Evolutionary conservation across 2,888 invertebrate genomes (phyloP).

Genomic region (Cephus runcator): DNA sequence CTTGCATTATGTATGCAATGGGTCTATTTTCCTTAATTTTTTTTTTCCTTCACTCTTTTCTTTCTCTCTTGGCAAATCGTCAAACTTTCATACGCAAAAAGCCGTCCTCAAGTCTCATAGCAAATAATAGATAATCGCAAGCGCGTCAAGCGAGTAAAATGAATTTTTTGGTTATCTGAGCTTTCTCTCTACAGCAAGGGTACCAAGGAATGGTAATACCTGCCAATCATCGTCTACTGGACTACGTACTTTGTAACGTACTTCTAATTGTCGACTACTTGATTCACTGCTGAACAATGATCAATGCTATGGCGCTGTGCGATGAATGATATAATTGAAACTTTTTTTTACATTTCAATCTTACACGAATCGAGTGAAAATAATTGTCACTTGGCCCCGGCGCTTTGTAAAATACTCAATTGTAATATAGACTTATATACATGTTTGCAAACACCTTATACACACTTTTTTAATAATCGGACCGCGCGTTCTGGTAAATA

Average conservation of each 20-base stretch:
- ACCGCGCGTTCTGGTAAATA: background rate
- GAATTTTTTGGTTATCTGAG: background rate
- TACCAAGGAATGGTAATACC: background rate
- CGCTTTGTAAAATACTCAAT: background rate
- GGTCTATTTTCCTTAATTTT: background rate
- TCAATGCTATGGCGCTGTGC: background rate
- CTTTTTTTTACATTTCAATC: background rate
- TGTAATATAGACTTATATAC: background rate
- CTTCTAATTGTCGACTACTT: background rate
- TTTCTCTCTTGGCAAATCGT: background rate
- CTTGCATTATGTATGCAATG: background rate
- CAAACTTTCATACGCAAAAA: background rate
- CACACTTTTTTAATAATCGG: background rate
- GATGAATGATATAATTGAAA: background rate
- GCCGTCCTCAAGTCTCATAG: background rate
- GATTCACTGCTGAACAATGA: background rate
- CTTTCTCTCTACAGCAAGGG: background rate
- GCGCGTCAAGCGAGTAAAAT: background rate
- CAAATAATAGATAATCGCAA: background rate
- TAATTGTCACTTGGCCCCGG: background rate
- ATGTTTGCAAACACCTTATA: background rate
- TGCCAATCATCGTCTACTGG: background rate
- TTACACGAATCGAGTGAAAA: background rate
- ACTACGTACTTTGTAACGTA: background rate
- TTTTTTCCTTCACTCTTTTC: background rate